Conservation (phyloP, 2,797 vertebrate species). For the Anguilla pacifica region DNA sequence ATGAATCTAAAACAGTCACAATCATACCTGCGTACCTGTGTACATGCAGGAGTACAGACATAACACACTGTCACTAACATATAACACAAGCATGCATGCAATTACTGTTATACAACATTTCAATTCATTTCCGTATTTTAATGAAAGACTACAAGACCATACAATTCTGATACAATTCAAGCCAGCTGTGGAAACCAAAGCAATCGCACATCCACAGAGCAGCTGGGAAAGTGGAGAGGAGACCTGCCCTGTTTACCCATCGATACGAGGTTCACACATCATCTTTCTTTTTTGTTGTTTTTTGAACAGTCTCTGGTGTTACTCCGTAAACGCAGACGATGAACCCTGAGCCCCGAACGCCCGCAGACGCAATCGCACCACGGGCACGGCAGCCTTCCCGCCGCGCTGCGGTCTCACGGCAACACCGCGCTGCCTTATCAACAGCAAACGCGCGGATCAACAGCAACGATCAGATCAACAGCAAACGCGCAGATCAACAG, state of each 20-base stretch:
- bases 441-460: neutral
- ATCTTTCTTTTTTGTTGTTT: neutral
- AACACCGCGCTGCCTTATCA: neutral
- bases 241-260: neutral
- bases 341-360: neutral
- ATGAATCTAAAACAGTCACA: neutral
- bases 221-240: neutral
- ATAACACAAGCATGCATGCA: neutral
- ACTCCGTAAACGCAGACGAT: neutral
- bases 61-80: neutral
- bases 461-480: neutral
- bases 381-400: neutral
- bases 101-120: neutral
- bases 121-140: neutral
- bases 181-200: neutral
- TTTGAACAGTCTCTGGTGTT: neutral
- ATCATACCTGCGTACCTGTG: neutral
- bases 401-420: neutral
- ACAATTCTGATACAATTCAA: neutral
- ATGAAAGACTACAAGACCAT: neutral
- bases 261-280: neutral
- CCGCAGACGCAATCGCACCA: neutral
- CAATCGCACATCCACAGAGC: neutral
- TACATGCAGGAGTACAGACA: neutral
- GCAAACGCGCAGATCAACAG: neutral